Base-by-base conservation (phyloP, 2,797 vertebrate species). In the Eulemur coronatus region DNA sequence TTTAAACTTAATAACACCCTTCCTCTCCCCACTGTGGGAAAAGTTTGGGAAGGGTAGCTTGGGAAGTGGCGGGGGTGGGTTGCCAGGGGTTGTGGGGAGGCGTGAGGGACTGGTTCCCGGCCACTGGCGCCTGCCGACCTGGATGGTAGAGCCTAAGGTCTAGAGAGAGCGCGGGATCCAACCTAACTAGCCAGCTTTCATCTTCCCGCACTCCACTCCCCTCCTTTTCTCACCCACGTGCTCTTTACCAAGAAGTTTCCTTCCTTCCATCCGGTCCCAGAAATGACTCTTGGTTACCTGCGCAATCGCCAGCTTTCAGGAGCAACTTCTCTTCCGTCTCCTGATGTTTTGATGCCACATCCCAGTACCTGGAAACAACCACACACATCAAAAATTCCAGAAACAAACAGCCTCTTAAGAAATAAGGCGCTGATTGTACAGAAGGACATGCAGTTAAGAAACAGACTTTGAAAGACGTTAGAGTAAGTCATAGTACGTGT, bases 61-160 rank as follows among this genome's bases (percentile, higher is more conserved):
- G 0, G 1, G 2, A 0, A 12, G 38, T 0, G 1, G 7, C 0
- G 4, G 3, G 20, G 35, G 18, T 13, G 20, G 2, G 26, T 2
- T 0, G 10, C 24, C 1, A 4, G 50, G 7, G 4, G 1, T 18
- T 18, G 2, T 20, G 41, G 63, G 22, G 17, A 26, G 20, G 15
- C 35, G 9, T 14, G 8, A 5, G 38, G 50, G 6, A 13, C 17
- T 0, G 57, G 33, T 46, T 88, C 20, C 76, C 4, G 35, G 22
- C 59, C 61, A 1, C 26, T 0, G 30, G 38, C 18, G 41, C 93
- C 90, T 75, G 70, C 13, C 89, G 82, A 8, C 50, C 38, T 84
- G 85, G 69, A 85, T 89, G 88, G 61, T 79, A n/a, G 59, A 14
- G n/a, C 10, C 35, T 26, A 12, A 10, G n/a, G 11, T 46, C 33